Evolutionary conservation across 1,140 invertebrate genomes (phyloP).

Genomic region (Octopus sinensis): DNA sequence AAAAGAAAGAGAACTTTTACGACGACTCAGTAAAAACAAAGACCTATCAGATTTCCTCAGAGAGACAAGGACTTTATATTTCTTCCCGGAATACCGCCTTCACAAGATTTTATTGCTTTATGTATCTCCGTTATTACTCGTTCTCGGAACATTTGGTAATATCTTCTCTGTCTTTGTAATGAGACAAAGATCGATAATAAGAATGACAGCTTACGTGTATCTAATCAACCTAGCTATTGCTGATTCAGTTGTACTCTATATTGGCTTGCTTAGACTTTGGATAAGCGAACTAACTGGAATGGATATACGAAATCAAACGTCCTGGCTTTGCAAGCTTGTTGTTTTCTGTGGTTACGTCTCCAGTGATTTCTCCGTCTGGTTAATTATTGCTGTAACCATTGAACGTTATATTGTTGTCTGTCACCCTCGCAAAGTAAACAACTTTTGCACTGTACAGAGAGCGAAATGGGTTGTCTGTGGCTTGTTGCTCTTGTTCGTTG

Average conservation of each 20-base stretch:
- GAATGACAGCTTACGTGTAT: conserved; percentile 47
- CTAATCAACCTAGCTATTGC: conserved; percentile 45
- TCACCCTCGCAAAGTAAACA: conserved; percentile 45
- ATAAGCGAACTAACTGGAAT: conserved; percentile 38
- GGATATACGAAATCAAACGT: conserved; percentile 34
- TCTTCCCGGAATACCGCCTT: conserved; percentile 33
- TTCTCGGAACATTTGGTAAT: conserved; percentile 52
- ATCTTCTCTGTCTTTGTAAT: conserved; percentile 45
- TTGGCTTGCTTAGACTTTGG: conserved; percentile 50
- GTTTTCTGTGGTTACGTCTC: conserved; percentile 45
- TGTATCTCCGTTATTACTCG: conserved; percentile 43
- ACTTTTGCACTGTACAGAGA: conserved; percentile 40
- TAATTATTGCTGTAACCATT: conserved; percentile 55
- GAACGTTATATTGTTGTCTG: conserved; percentile 52
- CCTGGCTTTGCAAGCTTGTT: conserved; percentile 47
- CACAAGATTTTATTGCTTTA: conserved; percentile 41
- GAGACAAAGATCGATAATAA: conserved; percentile 27
- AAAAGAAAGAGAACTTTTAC: conserved; percentile 10
- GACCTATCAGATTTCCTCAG: conserved; percentile 2
- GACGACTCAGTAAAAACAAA: conserved; percentile 13
- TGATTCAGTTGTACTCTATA: conserved; percentile 47
- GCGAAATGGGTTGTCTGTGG: conserved; percentile 32
- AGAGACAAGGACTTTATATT: conserved; percentile 23
- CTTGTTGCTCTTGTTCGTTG: conserved; percentile 28
- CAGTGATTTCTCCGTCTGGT: conserved; percentile 53